Evolutionary conservation across 2,113 vertebrate species (phyloP).

Genomic region (Leucopsar rothschildi): DNA sequence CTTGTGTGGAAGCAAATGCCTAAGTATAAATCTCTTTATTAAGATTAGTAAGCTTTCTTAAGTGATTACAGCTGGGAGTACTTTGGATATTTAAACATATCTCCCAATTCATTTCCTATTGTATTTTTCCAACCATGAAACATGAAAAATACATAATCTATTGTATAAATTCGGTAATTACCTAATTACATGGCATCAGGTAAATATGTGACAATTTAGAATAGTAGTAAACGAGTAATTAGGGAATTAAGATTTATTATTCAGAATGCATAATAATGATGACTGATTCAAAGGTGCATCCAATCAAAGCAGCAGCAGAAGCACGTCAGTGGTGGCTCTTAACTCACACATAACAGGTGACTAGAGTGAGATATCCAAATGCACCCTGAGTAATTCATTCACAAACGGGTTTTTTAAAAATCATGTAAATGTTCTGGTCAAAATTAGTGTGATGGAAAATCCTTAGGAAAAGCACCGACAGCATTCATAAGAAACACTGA

Average conservation of each 20-base stretch:
- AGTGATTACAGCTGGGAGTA: neutral
- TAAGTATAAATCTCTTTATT: neutral
- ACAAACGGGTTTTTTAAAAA: neutral
- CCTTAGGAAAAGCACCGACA: neutral
- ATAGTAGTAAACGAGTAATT: slow-evolving; percentile 65
- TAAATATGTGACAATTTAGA: slow-evolving; percentile 56
- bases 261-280: slow-evolving; percentile 42
- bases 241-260: slow-evolving; percentile 69
- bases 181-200: slow-evolving; percentile 58
- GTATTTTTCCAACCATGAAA: slow-evolving; percentile 10
- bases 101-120: neutral
- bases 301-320: neutral
- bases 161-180: slow-evolving; percentile 62
- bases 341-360: neutral
- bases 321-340: neutral
- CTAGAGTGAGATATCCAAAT: neutral
- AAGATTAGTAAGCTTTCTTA: neutral
- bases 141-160: slow-evolving; percentile 33
- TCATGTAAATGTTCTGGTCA: neutral
- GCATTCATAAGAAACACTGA: neutral
- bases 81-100: neutral
- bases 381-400: neutral
- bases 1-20: neutral
- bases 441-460: neutral
- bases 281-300: slow-evolving; percentile 13